phyloP scores from a whole-genome alignment of 2,888 invertebrate genomes.

The Lasioglossum villosulum region DNA sequence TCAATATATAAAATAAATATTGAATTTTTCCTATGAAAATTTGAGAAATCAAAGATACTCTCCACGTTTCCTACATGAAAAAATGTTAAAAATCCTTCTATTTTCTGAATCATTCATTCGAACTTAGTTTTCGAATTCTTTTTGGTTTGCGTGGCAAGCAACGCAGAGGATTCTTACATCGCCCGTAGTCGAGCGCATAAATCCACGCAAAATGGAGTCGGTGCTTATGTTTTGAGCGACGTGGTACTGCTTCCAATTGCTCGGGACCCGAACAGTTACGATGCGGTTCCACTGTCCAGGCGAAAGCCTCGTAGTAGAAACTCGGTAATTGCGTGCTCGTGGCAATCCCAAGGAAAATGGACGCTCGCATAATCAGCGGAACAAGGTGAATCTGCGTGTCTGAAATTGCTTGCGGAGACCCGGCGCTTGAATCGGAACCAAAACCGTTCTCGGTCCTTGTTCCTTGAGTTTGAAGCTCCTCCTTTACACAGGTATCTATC shows the following conservation, averaged over 20 bases:
- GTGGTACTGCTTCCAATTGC: neutral
- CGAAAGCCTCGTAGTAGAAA: neutral
- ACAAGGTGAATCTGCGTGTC: neutral
- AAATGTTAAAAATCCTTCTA: neutral
- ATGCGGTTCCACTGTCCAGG: neutral
- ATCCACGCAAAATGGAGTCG: neutral
- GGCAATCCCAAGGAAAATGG: neutral
- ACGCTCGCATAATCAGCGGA: neutral
- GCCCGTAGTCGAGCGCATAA: neutral
- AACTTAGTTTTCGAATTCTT: neutral
- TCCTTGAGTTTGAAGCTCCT: neutral
- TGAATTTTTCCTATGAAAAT: too few relatives aligned
- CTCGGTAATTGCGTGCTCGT: neutral
- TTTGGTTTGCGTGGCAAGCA: neutral
- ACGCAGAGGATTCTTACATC: neutral
- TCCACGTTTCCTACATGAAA: too few relatives aligned
- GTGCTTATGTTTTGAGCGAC: neutral
- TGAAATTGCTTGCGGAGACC: neutral
- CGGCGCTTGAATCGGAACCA: neutral
- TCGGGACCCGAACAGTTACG: neutral
- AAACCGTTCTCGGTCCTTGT: neutral
- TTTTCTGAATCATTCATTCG: neutral
- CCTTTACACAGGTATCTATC: neutral
- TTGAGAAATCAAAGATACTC: too few relatives aligned
- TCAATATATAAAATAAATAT: too few relatives aligned